These are phyloP conservation scores for Sparus aurata DNA, from an alignment of 2,797 vertebrate genomes.

Conservation along the genomic window DNA sequence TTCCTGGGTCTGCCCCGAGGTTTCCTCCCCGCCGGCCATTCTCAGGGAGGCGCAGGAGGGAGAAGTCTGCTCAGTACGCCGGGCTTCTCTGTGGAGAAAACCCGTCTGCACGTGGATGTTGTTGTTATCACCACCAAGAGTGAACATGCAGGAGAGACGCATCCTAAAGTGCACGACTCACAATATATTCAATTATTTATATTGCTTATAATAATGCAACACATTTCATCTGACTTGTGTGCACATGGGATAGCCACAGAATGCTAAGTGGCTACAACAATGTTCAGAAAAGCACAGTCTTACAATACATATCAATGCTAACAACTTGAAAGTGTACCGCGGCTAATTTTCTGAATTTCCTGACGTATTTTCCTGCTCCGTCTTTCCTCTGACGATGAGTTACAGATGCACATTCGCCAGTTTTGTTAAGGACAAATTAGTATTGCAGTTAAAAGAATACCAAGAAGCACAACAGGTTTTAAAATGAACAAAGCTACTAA, in stretches of 20 bases:
- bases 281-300: neutral
- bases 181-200: no score
- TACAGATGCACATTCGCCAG: no score
- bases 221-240: no score
- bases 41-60: constrained; percentile 11
- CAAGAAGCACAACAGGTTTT: neutral
- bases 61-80: neutral
- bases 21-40: constrained; percentile 40
- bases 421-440: neutral
- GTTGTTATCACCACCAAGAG: constrained; percentile 7
- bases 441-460: neutral
- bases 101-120: neutral
- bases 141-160: neutral
- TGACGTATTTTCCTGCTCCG: neutral
- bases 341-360: neutral
- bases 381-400: neutral
- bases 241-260: neutral
- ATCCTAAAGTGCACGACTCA: neutral
- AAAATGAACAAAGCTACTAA: neutral
- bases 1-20: constrained; percentile 44
- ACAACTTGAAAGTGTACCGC: neutral
- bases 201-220: no score
- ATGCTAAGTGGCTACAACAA: neutral
- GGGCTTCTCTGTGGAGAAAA: constrained; percentile 14
- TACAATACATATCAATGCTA: neutral